phyloP scores from a whole-genome alignment of 2,113 vertebrate genomes.

The Haemorhous mexicanus region DNA sequence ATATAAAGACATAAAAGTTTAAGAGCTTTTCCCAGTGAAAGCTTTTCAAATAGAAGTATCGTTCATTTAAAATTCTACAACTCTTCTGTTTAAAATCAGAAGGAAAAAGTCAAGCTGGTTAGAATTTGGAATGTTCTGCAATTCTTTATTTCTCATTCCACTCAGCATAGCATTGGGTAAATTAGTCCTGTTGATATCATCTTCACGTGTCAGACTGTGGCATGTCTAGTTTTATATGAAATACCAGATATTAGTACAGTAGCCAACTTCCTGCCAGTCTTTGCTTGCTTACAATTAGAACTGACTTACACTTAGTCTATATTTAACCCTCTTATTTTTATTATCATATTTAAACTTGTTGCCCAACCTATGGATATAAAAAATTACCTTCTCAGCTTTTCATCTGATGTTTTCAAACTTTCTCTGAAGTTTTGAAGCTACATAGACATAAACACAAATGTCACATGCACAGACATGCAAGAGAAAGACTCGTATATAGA shows the following conservation, averaged over 20 bases:
- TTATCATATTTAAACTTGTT: not conserved
- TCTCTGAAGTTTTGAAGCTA: not conserved
- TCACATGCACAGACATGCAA: not conserved
- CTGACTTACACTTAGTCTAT: not conserved
- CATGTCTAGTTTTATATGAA: not conserved
- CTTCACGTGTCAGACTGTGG: not conserved
- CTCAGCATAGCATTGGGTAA: not conserved
- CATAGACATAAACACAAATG: not conserved
- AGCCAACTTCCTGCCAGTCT: not conserved
- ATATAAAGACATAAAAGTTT: not conserved
- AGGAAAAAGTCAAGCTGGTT: not conserved
- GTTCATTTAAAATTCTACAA: not conserved
- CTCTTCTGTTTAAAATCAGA: not conserved
- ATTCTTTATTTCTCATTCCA: not conserved
- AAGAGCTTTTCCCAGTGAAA: not conserved
- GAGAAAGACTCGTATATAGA: not conserved
- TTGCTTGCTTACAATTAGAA: not conserved
- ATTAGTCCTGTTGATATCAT: not conserved
- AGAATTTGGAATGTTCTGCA: not conserved
- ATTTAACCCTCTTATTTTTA: not conserved
- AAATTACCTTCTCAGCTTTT: not conserved
- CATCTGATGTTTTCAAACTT: not conserved
- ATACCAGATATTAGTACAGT: not conserved
- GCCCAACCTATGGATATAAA: not conserved
- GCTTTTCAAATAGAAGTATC: not conserved